Evolutionary conservation across 2,113 vertebrate genomes (phyloP).

Genomic region (Gallinago jamesoni): DNA sequence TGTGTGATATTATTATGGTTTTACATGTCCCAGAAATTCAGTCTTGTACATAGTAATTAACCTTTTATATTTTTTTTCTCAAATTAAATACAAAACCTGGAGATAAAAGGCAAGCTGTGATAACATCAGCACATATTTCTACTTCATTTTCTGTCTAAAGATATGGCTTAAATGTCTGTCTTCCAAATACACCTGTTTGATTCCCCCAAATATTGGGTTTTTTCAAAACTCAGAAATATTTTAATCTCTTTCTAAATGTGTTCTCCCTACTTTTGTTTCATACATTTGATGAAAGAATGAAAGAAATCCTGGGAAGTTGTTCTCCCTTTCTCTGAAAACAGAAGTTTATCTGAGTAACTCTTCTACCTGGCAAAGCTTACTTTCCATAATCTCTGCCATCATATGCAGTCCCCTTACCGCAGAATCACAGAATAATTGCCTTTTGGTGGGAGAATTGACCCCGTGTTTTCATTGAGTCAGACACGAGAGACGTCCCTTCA

Average conservation of each 20-base stretch:
- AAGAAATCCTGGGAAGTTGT: background rate
- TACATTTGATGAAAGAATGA: background rate
- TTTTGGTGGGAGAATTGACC: background rate
- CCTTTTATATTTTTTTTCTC: background rate
- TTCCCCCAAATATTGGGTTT: fast-evolving
- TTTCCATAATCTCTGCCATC: background rate
- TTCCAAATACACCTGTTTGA: background rate
- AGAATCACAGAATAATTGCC: background rate
- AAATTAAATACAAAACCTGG: background rate
- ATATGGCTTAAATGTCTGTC: background rate
- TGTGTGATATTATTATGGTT: background rate
- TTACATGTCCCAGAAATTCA: background rate
- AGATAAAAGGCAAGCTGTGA: background rate
- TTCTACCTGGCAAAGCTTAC: background rate
- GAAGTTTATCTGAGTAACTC: background rate
- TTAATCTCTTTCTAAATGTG: background rate
- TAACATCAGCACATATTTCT: background rate
- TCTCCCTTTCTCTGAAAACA: background rate
- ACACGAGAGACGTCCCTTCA: background rate
- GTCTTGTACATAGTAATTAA: background rate
- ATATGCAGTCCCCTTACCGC: fast-evolving
- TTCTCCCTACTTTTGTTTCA: background rate
- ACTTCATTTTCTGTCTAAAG: background rate
- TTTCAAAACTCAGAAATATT: background rate
- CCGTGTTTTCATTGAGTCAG: background rate